Evolutionary conservation across 2,888 invertebrate genomes (phyloP).

Genomic region (Polymixis flavicincta): DNA sequence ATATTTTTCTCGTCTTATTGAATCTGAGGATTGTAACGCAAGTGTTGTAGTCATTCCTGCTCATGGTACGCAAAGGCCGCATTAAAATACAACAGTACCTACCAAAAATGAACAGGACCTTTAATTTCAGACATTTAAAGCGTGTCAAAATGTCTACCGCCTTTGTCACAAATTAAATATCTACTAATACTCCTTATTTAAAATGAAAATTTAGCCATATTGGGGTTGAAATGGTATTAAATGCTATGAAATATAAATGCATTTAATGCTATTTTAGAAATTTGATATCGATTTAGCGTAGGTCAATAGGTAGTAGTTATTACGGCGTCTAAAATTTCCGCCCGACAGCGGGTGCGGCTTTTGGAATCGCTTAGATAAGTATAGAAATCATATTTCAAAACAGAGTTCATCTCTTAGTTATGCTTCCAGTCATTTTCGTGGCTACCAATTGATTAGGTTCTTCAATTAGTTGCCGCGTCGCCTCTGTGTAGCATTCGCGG

Average conservation of each 20-base stretch:
- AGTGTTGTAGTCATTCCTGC: slow-evolving; percentile 42
- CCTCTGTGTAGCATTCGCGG: slow-evolving; percentile 75
- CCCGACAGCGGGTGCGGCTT: background rate
- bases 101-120: slow-evolving; percentile 61
- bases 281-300: background rate
- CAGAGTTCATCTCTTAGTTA: background rate
- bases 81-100: slow-evolving; percentile 76
- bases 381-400: background rate
- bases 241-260: too few species aligned
- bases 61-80: slow-evolving; percentile 69
- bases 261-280: background rate
- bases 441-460: slow-evolving; percentile 70
- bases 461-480: slow-evolving; percentile 73
- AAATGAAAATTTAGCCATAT: background rate
- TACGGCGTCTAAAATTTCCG: background rate
- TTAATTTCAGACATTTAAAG: slow-evolving; percentile 72
- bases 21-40: background rate
- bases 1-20: background rate
- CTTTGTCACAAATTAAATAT: slow-evolving; percentile 9
- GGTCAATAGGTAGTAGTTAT: background rate
- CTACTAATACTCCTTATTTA: background rate
- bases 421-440: slow-evolving; percentile 41
- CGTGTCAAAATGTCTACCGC: background rate
- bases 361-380: slow-evolving; percentile 46
- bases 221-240: background rate